Conservation (phyloP, 2,888 invertebrate species). For the Chaetogeoica ovagalla region DNA sequence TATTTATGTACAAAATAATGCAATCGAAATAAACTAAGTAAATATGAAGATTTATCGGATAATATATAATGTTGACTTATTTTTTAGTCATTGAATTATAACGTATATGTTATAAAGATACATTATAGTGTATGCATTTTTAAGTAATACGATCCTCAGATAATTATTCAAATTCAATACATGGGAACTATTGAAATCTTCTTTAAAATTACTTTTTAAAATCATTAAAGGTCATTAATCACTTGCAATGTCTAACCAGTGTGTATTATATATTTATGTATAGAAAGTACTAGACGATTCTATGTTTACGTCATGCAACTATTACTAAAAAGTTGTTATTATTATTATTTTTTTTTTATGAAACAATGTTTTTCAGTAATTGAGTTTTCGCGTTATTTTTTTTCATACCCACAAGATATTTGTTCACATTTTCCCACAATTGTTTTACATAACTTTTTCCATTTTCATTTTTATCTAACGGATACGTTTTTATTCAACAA, state of each 20-base stretch:
- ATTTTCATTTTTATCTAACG: neutral
- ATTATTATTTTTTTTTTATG: constrained; percentile 21
- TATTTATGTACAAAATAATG: too few species aligned
- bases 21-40: too few species aligned
- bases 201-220: neutral
- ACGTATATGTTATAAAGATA: too few species aligned
- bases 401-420: neutral
- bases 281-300: constrained; percentile 29
- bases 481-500: neutral
- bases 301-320: constrained; percentile 22
- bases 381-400: constrained; percentile 6
- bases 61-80: too few species aligned
- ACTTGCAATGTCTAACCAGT: constrained; percentile 17
- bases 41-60: too few species aligned
- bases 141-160: neutral
- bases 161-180: neutral
- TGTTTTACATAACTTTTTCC: neutral
- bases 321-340: constrained; percentile 20
- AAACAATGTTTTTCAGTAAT: constrained; percentile 12
- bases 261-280: constrained; percentile 3
- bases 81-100: too few species aligned
- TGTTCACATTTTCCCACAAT: neutral
- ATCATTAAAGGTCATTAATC: neutral
- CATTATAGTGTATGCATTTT: neutral
- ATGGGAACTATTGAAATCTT: neutral